Evolutionary conservation across 2,113 vertebrate genomes (phyloP).

Genomic region (Rissa tridactyla): DNA sequence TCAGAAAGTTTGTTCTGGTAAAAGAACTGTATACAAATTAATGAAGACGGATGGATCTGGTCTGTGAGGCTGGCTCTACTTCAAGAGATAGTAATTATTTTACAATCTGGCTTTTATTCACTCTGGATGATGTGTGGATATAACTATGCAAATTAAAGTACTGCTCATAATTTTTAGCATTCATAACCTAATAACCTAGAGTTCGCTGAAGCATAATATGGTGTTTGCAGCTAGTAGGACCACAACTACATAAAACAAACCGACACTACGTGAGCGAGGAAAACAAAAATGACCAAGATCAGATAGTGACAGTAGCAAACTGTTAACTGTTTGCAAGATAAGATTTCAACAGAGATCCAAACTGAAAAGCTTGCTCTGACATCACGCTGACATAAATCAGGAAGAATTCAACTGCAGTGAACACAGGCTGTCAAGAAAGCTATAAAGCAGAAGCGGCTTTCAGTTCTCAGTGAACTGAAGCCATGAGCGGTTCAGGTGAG

Average conservation of each 20-base stretch:
- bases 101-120: slow-evolving; percentile 82
- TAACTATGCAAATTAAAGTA: slow-evolving; percentile 70
- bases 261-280: slow-evolving; percentile 1
- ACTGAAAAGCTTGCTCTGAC: slow-evolving; percentile 23
- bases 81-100: slow-evolving; percentile 82
- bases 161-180: slow-evolving; percentile 73
- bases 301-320: slow-evolving; percentile 8
- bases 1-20: slow-evolving; percentile 74
- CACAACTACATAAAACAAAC: slow-evolving; percentile 34
- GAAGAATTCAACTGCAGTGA: slow-evolving; percentile 24
- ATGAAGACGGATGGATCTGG: slow-evolving; percentile 73
- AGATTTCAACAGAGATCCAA: slow-evolving; percentile 25
- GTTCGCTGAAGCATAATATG: slow-evolving; percentile 59
- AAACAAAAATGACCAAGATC: slow-evolving; percentile 50
- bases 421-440: slow-evolving; percentile 24
- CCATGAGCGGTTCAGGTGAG: slow-evolving; percentile 18
- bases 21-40: slow-evolving; percentile 77
- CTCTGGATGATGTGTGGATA: slow-evolving; percentile 73
- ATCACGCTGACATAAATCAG: slow-evolving; percentile 24
- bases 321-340: not conserved
- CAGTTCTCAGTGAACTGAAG: not conserved
- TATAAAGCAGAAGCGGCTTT: not conserved
- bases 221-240: slow-evolving; percentile 58
- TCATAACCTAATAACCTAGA: slow-evolving; percentile 71
- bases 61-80: slow-evolving; percentile 68